Evolutionary conservation across 2,797 vertebrate genomes (phyloP).

Genomic region (Todus mexicanus): DNA sequence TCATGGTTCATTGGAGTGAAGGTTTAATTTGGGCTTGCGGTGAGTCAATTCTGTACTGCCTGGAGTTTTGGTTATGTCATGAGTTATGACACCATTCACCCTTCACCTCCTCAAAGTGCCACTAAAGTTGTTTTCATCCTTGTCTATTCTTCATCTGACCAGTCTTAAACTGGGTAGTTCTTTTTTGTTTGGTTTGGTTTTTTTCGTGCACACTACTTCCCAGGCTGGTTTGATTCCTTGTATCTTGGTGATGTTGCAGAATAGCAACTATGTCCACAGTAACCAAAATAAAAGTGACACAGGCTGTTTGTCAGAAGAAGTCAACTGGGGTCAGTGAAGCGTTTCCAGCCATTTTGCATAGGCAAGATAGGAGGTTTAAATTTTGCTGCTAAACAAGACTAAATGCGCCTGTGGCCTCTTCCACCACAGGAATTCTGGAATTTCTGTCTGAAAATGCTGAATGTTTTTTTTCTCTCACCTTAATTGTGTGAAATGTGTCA

Average conservation of each 20-base stretch:
- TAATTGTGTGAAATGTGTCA: not conserved
- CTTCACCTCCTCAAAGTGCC: not conserved
- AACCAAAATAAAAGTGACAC: constrained; percentile 34
- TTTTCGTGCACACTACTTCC: not conserved
- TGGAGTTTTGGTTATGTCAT: not conserved
- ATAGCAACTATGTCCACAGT: not conserved
- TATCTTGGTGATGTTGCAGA: not conserved
- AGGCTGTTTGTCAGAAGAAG: constrained; percentile 10
- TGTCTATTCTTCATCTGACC: not conserved
- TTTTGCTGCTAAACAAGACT: not conserved
- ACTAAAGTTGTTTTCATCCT: not conserved
- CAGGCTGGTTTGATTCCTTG: not conserved
- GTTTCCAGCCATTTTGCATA: not conserved
- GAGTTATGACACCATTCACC: not conserved
- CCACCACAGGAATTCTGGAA: not conserved
- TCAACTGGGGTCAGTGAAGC: not conserved
- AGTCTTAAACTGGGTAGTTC: not conserved
- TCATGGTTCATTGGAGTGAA: not conserved
- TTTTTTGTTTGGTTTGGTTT: not conserved
- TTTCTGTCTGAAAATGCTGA: not conserved
- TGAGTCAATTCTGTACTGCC: not conserved
- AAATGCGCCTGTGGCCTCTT: not conserved
- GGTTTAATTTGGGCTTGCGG: not conserved
- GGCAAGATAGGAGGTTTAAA: not conserved
- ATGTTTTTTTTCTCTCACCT: not conserved